A percentile compares a stretch with the other conserved stretches of the same genome.
These are phyloP conservation scores for Noctua janthe DNA, from an alignment of 2,888 invertebrate genomes.

Conservation along the genomic window DNA sequence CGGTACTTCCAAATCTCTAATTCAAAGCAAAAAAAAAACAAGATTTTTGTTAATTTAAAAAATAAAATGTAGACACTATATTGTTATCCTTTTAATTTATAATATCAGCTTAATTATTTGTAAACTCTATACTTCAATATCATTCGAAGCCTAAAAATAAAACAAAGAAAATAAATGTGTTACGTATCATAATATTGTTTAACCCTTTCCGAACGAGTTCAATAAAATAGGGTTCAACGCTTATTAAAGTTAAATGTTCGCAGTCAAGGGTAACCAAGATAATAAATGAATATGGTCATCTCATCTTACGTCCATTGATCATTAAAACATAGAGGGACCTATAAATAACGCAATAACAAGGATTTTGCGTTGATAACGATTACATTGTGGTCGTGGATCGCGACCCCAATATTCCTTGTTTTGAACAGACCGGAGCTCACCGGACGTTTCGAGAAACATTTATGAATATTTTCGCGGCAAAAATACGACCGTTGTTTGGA, in stretches of 20 bases:
- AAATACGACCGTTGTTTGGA: not conserved
- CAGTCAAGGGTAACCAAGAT: constrained; percentile 52
- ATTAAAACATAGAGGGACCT: constrained; percentile 31
- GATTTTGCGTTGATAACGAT: constrained; percentile 43
- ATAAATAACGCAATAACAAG: constrained; percentile 49
- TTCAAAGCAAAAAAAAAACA: not conserved
- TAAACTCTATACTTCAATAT: constrained; percentile 5
- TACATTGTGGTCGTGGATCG: constrained; percentile 19
- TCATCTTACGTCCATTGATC: constrained; percentile 39
- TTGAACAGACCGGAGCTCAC: constrained; percentile 4
- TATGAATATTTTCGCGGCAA: not conserved
- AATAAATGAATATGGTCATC: constrained; percentile 24
- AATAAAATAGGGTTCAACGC: constrained; percentile 32
- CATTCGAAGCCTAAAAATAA: constrained; percentile 33
- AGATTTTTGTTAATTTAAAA: not conserved
- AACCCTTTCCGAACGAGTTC: constrained; percentile 22
- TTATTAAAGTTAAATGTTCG: constrained; percentile 34
- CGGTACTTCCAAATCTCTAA: not conserved
- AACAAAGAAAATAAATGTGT: constrained; percentile 18
- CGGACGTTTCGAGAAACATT: constrained; percentile 30
- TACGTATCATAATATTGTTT: constrained; percentile 29
- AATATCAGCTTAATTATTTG: constrained; percentile 3
- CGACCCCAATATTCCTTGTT: constrained; percentile 40
- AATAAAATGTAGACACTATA: constrained; percentile 3
- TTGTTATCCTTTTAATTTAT: constrained; percentile 20